Evolutionary conservation across 1,140 invertebrate genomes (phyloP), one percentile per base, ranked within the genome.

Genomic region (Conus ventricosus): DNA sequence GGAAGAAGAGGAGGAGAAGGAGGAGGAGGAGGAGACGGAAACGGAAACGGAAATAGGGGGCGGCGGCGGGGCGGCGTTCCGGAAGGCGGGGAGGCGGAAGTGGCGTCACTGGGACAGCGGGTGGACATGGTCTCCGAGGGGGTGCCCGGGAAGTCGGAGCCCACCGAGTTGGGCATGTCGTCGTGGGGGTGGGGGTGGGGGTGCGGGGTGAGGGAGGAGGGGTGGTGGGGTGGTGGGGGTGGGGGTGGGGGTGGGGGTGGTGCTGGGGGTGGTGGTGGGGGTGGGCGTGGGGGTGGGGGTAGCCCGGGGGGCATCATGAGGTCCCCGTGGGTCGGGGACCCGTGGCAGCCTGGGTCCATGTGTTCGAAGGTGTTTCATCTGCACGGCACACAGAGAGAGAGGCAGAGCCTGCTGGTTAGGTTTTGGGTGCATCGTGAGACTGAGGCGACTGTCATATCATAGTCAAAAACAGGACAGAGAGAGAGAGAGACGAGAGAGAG

Each of bases 291-390:
- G 78, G 76, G 88, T 71, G 67, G 78, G 5, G 88, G 88, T 53
- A 51, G 55, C 6, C 75, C 25, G 75, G 78, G 0, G 1, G 82
- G 84, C 88, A 89, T 85, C 88, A 90, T 84, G 76, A 90, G 86
- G 10, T 89, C 88, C 27, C 85, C 71, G 84, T 83, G 89, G 71
- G 76, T 88, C 11, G 87, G 90, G 51, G 88, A 87, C 55, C 82
- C 89, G 84, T 60, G 78, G 86, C 89, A 88, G 10, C 89, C 88
- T 2, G 87, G 87, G 84, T 90, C 89, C 89, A 91, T 89, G 67
- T 90, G 89, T 54, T 91, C 91, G 88, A 91, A 91, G 20, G 91
- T 89, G 54, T 84, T 84, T 88, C 91, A 91, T 91, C 91, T 91
- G 89, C 20, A 17, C 8, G 8, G 15, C 80, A 54, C 80, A 81